Evolutionary conservation across 2,888 invertebrate genomes (phyloP).

Genomic region (Ceratothoa steindachneri): DNA sequence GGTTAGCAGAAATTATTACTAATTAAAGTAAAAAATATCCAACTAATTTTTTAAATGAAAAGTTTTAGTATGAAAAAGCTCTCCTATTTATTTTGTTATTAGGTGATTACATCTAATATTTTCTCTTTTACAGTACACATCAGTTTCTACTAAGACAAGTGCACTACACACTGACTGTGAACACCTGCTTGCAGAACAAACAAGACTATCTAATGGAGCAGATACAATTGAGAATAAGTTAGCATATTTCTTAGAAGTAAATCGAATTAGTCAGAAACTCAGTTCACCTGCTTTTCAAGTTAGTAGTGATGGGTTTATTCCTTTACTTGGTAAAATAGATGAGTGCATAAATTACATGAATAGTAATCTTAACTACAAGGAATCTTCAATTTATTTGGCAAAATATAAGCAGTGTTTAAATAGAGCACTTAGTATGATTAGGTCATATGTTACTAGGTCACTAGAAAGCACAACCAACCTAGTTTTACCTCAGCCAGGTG

Average conservation of each 20-base stretch:
- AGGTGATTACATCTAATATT: no score
- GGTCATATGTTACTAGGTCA: conserved; percentile 71
- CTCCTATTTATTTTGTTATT: no score
- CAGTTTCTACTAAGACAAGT: conserved; percentile 84
- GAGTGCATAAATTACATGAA: conserved; percentile 79
- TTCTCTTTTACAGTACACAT: conserved; percentile 38
- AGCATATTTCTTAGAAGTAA: conserved; percentile 80
- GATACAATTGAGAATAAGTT: conserved; percentile 74
- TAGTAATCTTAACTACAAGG: conserved; percentile 75
- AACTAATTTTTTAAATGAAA: no score
- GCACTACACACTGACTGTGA: conserved; percentile 87
- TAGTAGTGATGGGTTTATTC: conserved; percentile 76
- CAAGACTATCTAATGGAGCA: conserved; percentile 71
- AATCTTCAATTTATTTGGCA: conserved; percentile 67
- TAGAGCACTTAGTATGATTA: conserved; percentile 72
- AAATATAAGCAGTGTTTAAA: conserved; percentile 65
- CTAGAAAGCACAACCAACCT: conserved; percentile 75
- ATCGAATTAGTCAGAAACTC: conserved; percentile 71
- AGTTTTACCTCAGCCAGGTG: conserved; percentile 35
- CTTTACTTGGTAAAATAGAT: conserved; percentile 76
- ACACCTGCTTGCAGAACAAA: conserved; percentile 79
- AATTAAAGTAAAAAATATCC: no score
- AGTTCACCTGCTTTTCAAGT: conserved; percentile 75
- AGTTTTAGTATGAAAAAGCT: no score
- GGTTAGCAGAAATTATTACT: no score